Evolutionary conservation across 2,888 invertebrate genomes (phyloP), one percentile per base, ranked within the genome.

Genomic region (Lasioglossum villosulum): DNA sequence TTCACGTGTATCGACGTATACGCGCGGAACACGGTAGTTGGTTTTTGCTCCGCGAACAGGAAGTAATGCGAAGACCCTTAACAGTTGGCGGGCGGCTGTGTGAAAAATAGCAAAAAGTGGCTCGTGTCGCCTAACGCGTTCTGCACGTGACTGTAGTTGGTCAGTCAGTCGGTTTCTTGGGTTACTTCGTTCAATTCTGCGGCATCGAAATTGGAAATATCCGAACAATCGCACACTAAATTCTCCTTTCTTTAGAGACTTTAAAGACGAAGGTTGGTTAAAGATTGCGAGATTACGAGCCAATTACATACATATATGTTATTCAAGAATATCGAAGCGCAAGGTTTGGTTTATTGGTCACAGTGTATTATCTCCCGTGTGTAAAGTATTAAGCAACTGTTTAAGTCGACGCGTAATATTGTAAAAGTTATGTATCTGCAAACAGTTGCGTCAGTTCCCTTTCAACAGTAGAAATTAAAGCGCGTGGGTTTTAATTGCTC

Each of bases 21-120:
- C 48, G 37, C 34, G 34, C 37, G 23, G 19, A 48, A 52, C 70
- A n/a, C 42, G 70, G 27, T 56, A 39, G 45, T n/a, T 45, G 72
- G 30, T 75, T 78, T 71, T 78, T 34, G 48, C 74, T 42, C 66
- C 30, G 3, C 68, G 52, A 75, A n/a, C 71, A 75, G 75, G 86
- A 86, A 86, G 78, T 75, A 86, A 75, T 42, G 30, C 75, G 86
- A 86, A 86, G 86, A 86, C 86, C 78, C 75, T 81, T 80, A 86
- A 78, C 80, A 75, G 76, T 71, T 71, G 34, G n/a, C 39, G 23
- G 10, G 23, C 68, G 79, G 76, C 76, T 85, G 75, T 23, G 48
- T 23, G 56, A 42, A 59, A 66, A 27, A 27, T 34, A 37, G 39
- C 3, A 74, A 63, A 80, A 66, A 59, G 37, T 77, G 48, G 71